phyloP scores from a whole-genome alignment of 2,888 invertebrate genomes.

The Tenthredo mesomela region DNA sequence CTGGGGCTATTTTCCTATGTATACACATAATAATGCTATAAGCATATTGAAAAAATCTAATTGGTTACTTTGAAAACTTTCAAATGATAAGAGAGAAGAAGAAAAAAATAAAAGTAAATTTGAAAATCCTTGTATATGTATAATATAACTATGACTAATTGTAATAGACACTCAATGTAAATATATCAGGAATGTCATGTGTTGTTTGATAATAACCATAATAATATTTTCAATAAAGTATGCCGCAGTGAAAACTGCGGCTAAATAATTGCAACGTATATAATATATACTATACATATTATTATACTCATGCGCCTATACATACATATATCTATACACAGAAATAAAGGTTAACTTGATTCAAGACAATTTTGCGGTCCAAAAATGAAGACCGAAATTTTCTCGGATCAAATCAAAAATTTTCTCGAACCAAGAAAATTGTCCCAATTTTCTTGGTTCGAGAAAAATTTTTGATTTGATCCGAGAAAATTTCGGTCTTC shows the following conservation, averaged over 20 bases:
- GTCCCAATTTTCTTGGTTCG: too few species aligned
- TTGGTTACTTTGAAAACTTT: constrained; percentile 29
- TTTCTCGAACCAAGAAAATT: too few species aligned
- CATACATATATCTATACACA: constrained; percentile 14
- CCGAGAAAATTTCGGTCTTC: too few species aligned
- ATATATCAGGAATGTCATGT: constrained; percentile 47
- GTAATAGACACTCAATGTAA: constrained; percentile 49
- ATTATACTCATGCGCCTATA: constrained; percentile 22
- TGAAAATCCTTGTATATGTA: constrained; percentile 11
- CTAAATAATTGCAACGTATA: not conserved
- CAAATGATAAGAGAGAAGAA: not conserved
- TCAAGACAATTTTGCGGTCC: too few species aligned
- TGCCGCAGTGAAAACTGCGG: not conserved
- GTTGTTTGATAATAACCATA: constrained; percentile 47
- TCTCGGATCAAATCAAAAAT: too few species aligned
- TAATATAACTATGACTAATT: constrained; percentile 20
- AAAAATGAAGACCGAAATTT: too few species aligned
- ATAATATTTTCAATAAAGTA: constrained; percentile 43
- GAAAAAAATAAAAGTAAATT: too few species aligned
- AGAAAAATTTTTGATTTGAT: too few species aligned
- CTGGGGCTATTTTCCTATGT: constrained; percentile 17
- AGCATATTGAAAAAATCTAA: not conserved
- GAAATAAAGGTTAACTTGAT: too few species aligned
- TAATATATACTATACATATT: too few species aligned
- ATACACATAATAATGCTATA: not conserved